phyloP scores from a whole-genome alignment of 2,113 vertebrate species.

The Xenopus tropicalis region UCB_Xtro_10.0 CM004448.2:53536001-53536500 shows the following conservation, averaged over 20 bases:
- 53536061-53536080: too few relatives aligned
- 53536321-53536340: constrained; percentile 10
- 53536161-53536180: not conserved
- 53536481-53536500: not conserved
- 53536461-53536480: not conserved
- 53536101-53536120: too few relatives aligned
- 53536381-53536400: not conserved
- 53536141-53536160: too few relatives aligned
- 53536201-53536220: constrained; percentile 5
- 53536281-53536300: constrained; percentile 19
- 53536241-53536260: not conserved
- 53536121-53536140: too few relatives aligned
- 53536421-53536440: not conserved
- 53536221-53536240: not conserved
- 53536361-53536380: not conserved
- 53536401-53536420: not conserved
- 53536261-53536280: not conserved
- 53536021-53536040: too few relatives aligned
- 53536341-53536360: not conserved
- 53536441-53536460: not conserved
- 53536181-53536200: constrained; percentile 1
- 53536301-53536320: constrained; percentile 14
- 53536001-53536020: too few relatives aligned
- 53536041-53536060: too few relatives aligned
- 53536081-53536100: too few relatives aligned